Conservation (phyloP, 2,797 vertebrate species). For the Onychomys arenicola region DNA sequence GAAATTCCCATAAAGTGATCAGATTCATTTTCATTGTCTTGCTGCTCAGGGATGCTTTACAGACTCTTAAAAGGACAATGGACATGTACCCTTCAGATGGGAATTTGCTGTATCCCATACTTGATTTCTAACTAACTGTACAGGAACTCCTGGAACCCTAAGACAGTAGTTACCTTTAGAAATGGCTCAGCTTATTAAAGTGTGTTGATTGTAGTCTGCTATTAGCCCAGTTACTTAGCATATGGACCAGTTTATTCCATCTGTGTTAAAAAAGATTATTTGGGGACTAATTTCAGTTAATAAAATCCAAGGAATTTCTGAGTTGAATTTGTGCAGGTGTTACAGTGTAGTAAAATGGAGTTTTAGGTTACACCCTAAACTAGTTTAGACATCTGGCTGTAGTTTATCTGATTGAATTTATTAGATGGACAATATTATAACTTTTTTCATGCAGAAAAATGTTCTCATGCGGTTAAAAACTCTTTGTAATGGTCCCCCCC, state of each 20-base stretch:
- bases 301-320: neutral
- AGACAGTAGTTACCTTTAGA: neutral
- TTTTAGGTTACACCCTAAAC: neutral
- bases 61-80: neutral
- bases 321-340: neutral
- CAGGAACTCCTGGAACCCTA: neutral
- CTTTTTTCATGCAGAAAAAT: neutral
- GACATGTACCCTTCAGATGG: neutral
- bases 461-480: neutral
- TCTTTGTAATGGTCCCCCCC: neutral
- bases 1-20: neutral
- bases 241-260: neutral
- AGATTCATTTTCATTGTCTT: constrained; percentile 49
- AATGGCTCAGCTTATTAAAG: constrained; percentile 42
- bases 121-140: neutral
- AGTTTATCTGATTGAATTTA: constrained; percentile 39
- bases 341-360: neutral
- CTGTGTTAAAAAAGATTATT: constrained; percentile 18
- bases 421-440: neutral
- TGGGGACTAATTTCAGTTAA: constrained; percentile 6
- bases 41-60: neutral
- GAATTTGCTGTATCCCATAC: neutral
- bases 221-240: constrained; percentile 19
- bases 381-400: neutral
- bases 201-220: neutral